Evolutionary conservation across 2,797 vertebrate species (phyloP).

Genomic region (Carapus acus): DNA sequence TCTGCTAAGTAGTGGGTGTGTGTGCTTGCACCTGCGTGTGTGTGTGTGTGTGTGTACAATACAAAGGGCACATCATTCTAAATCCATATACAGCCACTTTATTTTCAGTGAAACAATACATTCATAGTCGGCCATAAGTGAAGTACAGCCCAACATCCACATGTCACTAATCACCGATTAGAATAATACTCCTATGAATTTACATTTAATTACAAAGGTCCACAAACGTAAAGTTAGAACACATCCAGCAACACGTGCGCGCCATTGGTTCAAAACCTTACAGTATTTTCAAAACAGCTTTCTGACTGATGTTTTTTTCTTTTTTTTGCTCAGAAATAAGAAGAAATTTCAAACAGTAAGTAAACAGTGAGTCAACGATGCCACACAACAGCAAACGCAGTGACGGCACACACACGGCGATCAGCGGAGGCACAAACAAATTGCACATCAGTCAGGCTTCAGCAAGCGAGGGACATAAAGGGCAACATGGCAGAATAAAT

Average conservation of each 20-base stretch:
- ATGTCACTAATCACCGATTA: slow-evolving; percentile 10
- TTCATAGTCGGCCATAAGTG: slow-evolving; percentile 2
- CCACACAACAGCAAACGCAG: no score
- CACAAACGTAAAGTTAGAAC: slow-evolving; percentile 6
- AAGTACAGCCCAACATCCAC: slow-evolving; percentile 9
- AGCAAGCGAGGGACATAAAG: no score
- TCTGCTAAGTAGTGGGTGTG: slow-evolving; percentile 25
- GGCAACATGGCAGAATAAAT: no score
- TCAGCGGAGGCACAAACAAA: no score
- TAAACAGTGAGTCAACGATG: no score
- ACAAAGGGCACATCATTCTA: no score
- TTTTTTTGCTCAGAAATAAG: no score
- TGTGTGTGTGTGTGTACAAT: not conserved
- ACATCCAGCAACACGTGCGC: slow-evolving; percentile 12
- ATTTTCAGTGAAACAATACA: slow-evolving; percentile 28
- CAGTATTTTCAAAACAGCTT: not conserved
- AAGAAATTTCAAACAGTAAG: no score
- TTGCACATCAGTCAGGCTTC: no score
- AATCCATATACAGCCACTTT: slow-evolving; percentile 9
- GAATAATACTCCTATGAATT: slow-evolving; percentile 11
- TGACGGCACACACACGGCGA: no score
- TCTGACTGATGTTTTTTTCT: slow-evolving; percentile 3
- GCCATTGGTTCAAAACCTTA: not conserved
- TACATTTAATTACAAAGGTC: slow-evolving; percentile 11
- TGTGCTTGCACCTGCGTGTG: slow-evolving; percentile 8